Percentiles rank a stretch among this genome's conserved stretches.
phyloP scores from a whole-genome alignment of 2,113 vertebrate species.

The Lipotes vexillifer region DNA sequence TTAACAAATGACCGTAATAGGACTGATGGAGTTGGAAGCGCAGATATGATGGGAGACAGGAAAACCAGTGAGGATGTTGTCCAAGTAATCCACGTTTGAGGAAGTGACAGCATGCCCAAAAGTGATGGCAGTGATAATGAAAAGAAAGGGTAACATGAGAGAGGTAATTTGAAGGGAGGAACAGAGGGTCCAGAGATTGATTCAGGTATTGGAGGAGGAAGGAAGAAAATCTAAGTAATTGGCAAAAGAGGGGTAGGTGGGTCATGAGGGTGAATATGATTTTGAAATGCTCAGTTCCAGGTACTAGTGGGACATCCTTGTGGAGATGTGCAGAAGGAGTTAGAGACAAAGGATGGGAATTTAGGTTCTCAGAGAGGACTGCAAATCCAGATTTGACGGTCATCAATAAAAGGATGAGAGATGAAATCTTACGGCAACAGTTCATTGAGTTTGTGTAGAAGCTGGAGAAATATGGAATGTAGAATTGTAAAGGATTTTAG shows the following conservation, averaged over 20 bases:
- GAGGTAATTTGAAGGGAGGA: neutral
- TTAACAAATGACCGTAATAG: neutral
- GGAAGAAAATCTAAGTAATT: neutral
- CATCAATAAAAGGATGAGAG: neutral
- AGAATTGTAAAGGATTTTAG: neutral
- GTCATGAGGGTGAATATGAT: neutral
- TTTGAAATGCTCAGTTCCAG: neutral
- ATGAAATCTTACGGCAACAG: neutral
- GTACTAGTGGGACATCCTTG: neutral
- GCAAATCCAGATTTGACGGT: neutral
- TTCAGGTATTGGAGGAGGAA: neutral
- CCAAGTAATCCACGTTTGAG: neutral
- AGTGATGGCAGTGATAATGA: neutral
- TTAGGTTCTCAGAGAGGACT: neutral
- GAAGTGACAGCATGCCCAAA: neutral
- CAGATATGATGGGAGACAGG: neutral
- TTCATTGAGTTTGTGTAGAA: neutral
- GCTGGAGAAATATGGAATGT: neutral
- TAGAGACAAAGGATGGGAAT: neutral
- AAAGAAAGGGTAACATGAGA: neutral
- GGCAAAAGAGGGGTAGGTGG: neutral
- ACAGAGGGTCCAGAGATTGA: neutral
- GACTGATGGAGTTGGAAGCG: neutral
- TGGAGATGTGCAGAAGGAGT: neutral
- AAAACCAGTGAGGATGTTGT: neutral